phyloP scores from a whole-genome alignment of 2,113 vertebrate species.

The Notechis scutatus region DNA sequence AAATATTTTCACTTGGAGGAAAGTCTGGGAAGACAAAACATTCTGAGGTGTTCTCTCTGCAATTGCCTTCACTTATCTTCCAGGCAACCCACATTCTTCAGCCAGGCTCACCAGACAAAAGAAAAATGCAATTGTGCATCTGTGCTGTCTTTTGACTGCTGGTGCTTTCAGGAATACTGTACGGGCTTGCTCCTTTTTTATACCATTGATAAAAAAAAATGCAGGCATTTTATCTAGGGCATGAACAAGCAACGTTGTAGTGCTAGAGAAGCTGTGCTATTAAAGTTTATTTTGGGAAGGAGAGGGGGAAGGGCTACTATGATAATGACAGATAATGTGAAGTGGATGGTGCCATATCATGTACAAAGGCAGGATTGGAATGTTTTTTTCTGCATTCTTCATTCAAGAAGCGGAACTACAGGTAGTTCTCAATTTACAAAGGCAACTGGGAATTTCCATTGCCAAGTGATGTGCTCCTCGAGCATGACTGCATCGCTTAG shows the following conservation, averaged over 20 bases:
- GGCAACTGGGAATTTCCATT: neutral
- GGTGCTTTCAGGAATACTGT: neutral
- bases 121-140: neutral
- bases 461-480: neutral
- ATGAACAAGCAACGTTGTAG: neutral
- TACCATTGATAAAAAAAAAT: neutral
- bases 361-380: neutral
- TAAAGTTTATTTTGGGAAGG: neutral
- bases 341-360: neutral
- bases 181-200: neutral
- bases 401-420: neutral
- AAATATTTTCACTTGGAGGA: constrained; percentile 29
- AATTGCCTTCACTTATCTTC: neutral
- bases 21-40: constrained; percentile 29
- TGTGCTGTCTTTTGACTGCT: neutral
- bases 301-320: neutral
- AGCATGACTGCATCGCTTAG: neutral
- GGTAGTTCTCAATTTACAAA: neutral
- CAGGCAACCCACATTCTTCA: neutral
- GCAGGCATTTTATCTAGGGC: neutral
- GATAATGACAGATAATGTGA: neutral
- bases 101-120: neutral
- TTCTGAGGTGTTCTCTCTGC: neutral
- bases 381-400: neutral
- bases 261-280: neutral